Evolutionary conservation across 2,113 vertebrate species (phyloP).

Genomic region (Micromys minutus): DNA sequence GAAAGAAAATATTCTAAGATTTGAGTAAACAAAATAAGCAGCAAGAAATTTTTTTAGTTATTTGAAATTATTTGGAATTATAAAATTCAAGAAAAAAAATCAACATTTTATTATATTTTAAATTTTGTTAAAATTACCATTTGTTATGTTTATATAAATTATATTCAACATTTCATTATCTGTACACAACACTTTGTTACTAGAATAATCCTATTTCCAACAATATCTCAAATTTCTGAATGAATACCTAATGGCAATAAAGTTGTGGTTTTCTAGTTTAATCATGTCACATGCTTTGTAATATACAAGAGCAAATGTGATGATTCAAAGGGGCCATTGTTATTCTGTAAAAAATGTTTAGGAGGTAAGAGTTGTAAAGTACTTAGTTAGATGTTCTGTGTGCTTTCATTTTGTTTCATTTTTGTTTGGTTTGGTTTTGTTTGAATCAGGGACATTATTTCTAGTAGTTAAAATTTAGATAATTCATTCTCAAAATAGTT

Average conservation of each 20-base stretch:
- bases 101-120: background rate
- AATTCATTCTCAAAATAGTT: background rate
- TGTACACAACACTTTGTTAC: background rate
- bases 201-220: background rate
- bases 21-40: background rate
- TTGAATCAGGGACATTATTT: background rate
- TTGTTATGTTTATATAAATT: constrained; percentile 27
- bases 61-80: background rate
- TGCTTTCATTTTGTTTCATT: background rate
- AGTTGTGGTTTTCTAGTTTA: background rate
- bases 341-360: background rate
- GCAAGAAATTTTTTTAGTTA: background rate
- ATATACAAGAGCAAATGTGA: background rate
- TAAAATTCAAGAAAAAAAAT: background rate
- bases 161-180: background rate
- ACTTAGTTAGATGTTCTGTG: background rate
- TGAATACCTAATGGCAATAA: background rate
- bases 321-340: background rate
- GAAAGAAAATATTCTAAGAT: background rate
- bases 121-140: background rate
- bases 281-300: background rate
- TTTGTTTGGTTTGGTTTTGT: background rate
- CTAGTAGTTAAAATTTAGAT: background rate
- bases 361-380: background rate
- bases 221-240: background rate